Evolutionary conservation across 2,113 vertebrate genomes (phyloP), one percentile per base, ranked within the genome.

Genomic region (Oryzias woworae): DNA sequence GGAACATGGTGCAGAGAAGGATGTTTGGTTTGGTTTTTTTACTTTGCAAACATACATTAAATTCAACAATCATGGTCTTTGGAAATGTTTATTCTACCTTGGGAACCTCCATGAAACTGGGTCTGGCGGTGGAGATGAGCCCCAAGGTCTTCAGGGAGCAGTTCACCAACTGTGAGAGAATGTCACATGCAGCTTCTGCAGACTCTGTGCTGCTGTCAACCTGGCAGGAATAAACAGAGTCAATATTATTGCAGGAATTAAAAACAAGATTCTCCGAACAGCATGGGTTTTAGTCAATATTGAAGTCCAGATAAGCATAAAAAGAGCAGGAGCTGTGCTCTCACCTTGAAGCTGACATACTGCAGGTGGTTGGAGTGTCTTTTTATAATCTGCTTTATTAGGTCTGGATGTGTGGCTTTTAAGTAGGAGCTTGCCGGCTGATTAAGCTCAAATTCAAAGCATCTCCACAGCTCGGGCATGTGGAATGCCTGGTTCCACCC

Each of bases 171-270:
- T 98, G 96, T 2, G 95, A 98, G 44, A 98, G 92, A 77, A 98
- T 98, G 85, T 97, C 94, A 83, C 96, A 98, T 22, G 95, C 96
- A 48, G 95, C 95, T 88, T 97, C 95, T 60, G 95, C 97, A 26
- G 97, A 98, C 81, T 98, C 97, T 42, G 93, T 98, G 77, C 96
- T 98, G 73, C 97, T 98, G 86, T 98, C 97, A 91, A 98, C 97
- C 97, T 98, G 85, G 62, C 69, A 68, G 67, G 14, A 67, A 80
- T 73, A 88, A 0, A 75, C 56, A 80, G 67, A 45, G 0, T 18
- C 1, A 14, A 42, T 6, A 16, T 58, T 4, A 48, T n/a, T 45
- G 22, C 2, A 48, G 3, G 7, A 22, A 43, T 1, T 53, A 16
- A 1, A 16, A 50, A 51, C 3, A 18, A 31, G 12, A 49, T 26